Base-by-base conservation (phyloP, 2,888 invertebrate species). In the Carcina quercana region DNA sequence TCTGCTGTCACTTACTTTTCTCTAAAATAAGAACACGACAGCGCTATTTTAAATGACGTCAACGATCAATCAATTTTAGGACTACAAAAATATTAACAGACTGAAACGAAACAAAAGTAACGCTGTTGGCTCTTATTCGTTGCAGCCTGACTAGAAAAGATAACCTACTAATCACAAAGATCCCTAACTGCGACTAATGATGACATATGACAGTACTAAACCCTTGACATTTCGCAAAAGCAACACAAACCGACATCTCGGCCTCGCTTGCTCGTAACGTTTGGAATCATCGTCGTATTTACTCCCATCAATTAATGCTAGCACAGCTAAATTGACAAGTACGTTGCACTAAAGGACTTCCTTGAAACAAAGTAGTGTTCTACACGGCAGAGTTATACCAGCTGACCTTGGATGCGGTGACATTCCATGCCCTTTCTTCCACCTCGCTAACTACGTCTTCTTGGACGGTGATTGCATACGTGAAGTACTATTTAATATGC, bases 391-490 rank as follows among this genome's bases (percentile, higher is more conserved):
- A 58, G 32, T 70, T 61, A 68, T 67, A 66, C 50, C 13, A 43
- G 66, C 43, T 47, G 69, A 60, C 79, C 78, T 80, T 78, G 74
- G 57, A 38, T 36, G 37, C 57, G 57, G 48, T 73, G 68, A 68
- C 75, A 76, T 75, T 68, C 74, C 74, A 68, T 76, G 80, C 73
- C 79, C 79, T 82, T 82, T 73, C 73, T 72, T 82, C 80, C 74
- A 79, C 80, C 74, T 76, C 73, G 72, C 67, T 69, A 66, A 51
- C 66, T 70, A 73, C 69, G 68, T 76, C 73, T 78, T 73, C 72
- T 63, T 59, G 22, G 50, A 78, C 73, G 70, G 60, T 63, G 75
- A 72, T 69, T 74, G 79, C 75, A 75, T 78, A 76, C 76, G 51
- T 68, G 74, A 78, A 73, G 59, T 53, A 51, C 62, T 69, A 75